A percentile compares a stretch with the other conserved stretches of the same genome.
Conservation (phyloP, 2,888 invertebrate species). For the Antheraea assamensis region DNA sequence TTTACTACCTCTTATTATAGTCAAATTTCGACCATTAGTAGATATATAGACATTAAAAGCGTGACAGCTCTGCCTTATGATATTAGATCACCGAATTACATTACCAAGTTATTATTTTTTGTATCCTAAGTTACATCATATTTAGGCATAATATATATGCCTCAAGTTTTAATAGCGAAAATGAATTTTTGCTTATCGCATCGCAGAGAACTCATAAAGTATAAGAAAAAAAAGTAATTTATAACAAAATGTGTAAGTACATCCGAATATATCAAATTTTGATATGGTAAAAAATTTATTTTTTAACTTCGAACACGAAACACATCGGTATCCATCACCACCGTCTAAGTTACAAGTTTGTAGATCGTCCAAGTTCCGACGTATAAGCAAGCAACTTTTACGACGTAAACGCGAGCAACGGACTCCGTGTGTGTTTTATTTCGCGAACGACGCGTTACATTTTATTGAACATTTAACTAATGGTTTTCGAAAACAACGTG, state of each 20-base stretch:
- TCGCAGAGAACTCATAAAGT: background rate
- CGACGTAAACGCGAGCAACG: constrained; percentile 49
- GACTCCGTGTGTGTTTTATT: constrained; percentile 49
- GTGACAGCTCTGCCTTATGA: background rate
- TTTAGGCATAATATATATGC: too few species aligned
- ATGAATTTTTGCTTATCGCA: background rate
- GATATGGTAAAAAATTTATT: constrained; percentile 37
- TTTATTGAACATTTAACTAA: constrained; percentile 67
- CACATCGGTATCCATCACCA: constrained; percentile 42
- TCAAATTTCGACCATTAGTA: background rate
- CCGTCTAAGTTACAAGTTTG: constrained; percentile 50
- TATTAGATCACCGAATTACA: background rate
- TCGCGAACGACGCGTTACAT: constrained; percentile 50
- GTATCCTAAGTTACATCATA: too few species aligned
- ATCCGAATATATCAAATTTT: constrained; percentile 1
- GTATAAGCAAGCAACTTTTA: constrained; percentile 54
- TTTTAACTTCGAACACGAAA: constrained; percentile 43
- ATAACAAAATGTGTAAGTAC: constrained; percentile 3
- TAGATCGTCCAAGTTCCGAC: constrained; percentile 50
- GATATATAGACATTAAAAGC: background rate
- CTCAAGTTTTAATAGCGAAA: background rate
- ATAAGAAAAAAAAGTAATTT: background rate
- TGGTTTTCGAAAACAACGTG: constrained; percentile 64
- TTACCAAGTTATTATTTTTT: background rate
- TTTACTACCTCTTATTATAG: too few species aligned